Base-by-base conservation (phyloP, 2,797 vertebrate genomes). In the Gallinago stenura region DNA sequence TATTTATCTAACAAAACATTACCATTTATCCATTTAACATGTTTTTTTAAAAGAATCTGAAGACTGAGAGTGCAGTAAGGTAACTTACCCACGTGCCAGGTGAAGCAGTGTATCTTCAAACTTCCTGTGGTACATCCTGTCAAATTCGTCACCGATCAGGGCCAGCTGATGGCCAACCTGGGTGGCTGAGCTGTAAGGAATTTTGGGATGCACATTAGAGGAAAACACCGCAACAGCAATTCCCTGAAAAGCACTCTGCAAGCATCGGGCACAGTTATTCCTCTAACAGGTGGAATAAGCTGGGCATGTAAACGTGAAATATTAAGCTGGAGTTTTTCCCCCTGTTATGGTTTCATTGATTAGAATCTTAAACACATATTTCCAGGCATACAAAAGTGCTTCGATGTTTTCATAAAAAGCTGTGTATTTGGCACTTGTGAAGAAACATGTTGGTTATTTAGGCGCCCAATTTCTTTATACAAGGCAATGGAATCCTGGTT, bases 91-190 rank as follows among this genome's bases (percentile, higher is more conserved):
- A 4, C 18, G 91, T 26, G 93, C 80, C 90, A 97, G 84, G 33
- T 88, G 91, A 46, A 95, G 88, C 85, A 97, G 89, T 3, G 87
- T 79, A 16, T 94, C 94, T 58, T 95, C 89, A 81, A 87, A 41
- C 72, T 93, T 95, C 70, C 91, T 78, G 53, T 71, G 92, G 86
- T 97, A 96, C 22, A 70, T 94, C 85, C 92, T 96, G 90, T 98
- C 97, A 91, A 99, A 89, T 72, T 98, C 98, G 53, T 99, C 99
- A 33, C 99, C 99, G 0, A 99, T 99, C 37, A 96, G 90, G 45
- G 99, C 99, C 97, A 99, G 97, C 95, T 98, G 99, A 28, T 41
- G 98, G 69, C 99, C 99, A 82, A 99, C 88, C 53, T 92, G 97
- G 84, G 81, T 95, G 7, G 96, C 90, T 46, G 97, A 98, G 62